Evolutionary conservation across 2,888 invertebrate genomes (phyloP).

Genomic region (Lochmaea crataegi): DNA sequence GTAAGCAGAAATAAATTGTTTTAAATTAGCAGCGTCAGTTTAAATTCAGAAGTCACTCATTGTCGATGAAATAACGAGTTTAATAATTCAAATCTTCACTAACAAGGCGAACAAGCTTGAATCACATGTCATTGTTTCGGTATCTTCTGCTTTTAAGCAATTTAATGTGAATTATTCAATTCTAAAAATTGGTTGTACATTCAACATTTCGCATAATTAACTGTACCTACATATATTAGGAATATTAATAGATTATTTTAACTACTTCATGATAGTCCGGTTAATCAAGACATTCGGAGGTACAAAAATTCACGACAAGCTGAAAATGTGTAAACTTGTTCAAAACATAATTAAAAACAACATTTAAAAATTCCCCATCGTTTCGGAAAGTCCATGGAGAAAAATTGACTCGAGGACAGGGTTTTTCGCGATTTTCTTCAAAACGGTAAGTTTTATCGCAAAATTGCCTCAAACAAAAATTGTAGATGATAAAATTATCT

Average conservation of each 20-base stretch:
- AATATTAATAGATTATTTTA: background rate
- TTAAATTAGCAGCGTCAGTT: background rate
- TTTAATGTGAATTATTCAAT: background rate
- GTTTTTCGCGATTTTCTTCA: too few species aligned
- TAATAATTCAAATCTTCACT: slow-evolving; percentile 2
- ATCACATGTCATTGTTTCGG: background rate
- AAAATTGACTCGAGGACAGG: too few species aligned
- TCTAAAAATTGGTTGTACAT: background rate
- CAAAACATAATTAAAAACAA: too few species aligned
- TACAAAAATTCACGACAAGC: too few species aligned
- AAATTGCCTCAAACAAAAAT: too few species aligned
- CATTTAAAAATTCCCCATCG: too few species aligned
- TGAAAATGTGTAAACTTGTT: too few species aligned
- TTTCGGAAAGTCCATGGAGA: too few species aligned
- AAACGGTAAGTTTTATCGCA: too few species aligned
- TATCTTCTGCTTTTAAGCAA: background rate
- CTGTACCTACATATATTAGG: background rate
- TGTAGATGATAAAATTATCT: too few species aligned
- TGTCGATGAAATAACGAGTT: slow-evolving; percentile 7
- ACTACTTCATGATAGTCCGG: too few species aligned
- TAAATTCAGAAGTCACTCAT: background rate
- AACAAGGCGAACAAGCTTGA: background rate
- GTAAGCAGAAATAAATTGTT: background rate
- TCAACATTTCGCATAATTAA: background rate
- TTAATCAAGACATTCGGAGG: too few species aligned